Conservation (phyloP, 2,888 invertebrate genomes). For the Candidula unifasciata region DNA sequence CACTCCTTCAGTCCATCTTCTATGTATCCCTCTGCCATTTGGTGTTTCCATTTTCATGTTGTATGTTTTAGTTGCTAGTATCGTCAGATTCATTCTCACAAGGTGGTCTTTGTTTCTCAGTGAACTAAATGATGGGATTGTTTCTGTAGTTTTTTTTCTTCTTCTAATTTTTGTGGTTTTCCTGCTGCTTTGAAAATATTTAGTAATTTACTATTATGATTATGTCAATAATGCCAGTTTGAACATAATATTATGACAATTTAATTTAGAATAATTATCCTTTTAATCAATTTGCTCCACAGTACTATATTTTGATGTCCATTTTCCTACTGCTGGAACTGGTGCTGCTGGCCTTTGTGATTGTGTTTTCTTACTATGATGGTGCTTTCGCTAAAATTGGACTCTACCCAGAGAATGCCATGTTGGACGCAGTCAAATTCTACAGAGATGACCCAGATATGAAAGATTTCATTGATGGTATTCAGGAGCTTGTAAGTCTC, state of each 20-base stretch:
- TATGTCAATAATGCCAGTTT: background rate
- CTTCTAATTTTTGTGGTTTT: too few relatives aligned
- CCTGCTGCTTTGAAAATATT: background rate
- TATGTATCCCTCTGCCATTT: too few relatives aligned
- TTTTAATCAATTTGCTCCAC: constrained; percentile 48
- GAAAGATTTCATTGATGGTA: constrained; percentile 73
- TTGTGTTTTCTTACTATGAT: constrained; percentile 74
- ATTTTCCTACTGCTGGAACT: constrained; percentile 70
- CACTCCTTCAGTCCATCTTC: too few relatives aligned
- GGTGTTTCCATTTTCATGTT: too few relatives aligned
- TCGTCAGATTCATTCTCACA: too few relatives aligned
- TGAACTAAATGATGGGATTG: too few relatives aligned
- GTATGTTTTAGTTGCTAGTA: too few relatives aligned
- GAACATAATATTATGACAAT: background rate
- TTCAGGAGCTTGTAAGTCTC: constrained; percentile 72
- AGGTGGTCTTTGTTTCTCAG: too few relatives aligned
- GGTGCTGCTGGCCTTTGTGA: constrained; percentile 68
- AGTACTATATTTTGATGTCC: constrained; percentile 71
- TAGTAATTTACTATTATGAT: background rate
- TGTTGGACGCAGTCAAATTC: constrained; percentile 70
- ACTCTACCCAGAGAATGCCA: constrained; percentile 69
- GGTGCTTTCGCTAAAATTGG: constrained; percentile 66
- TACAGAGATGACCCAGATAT: constrained; percentile 76
- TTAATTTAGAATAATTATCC: background rate
- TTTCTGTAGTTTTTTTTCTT: too few relatives aligned